Conservation (phyloP, 2,888 invertebrate genomes). For the Apodemia hepburni region DNA sequence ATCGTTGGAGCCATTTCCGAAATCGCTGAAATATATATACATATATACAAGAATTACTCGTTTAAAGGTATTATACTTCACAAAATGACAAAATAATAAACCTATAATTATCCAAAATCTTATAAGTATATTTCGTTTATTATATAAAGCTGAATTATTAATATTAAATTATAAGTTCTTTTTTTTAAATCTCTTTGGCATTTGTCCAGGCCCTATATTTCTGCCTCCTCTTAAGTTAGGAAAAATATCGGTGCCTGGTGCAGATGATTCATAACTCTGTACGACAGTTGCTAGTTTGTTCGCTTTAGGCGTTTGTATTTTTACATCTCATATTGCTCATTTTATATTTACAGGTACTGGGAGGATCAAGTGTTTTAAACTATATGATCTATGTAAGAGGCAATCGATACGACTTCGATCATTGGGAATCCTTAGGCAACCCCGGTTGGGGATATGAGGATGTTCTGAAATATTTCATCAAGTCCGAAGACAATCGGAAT, state of each 20-base stretch:
- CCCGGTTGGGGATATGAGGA: conserved; percentile 93
- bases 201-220: neutral
- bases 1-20: too few relatives aligned
- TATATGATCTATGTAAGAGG: conserved; percentile 96
- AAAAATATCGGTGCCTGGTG: neutral
- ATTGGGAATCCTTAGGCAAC: conserved; percentile 93
- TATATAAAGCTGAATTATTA: too few relatives aligned
- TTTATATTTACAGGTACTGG: conserved; percentile 82
- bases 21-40: too few relatives aligned
- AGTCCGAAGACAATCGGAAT: conserved; percentile 93
- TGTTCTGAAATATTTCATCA: conserved; percentile 92
- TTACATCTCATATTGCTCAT: neutral
- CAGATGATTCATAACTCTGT: neutral
- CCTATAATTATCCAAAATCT: too few relatives aligned
- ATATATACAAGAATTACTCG: too few relatives aligned
- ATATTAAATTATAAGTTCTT: too few relatives aligned
- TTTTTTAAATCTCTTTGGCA: too few relatives aligned
- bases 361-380: conserved; percentile 92
- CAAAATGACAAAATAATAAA: too few relatives aligned
- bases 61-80: too few relatives aligned
- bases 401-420: conserved; percentile 90
- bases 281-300: neutral
- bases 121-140: too few relatives aligned
- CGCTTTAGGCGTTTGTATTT: neutral
- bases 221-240: neutral